Evolutionary conservation across 2,113 vertebrate species (phyloP), one percentile per base, ranked within the genome.

Genomic region (Herpetotheres cachinnans): DNA sequence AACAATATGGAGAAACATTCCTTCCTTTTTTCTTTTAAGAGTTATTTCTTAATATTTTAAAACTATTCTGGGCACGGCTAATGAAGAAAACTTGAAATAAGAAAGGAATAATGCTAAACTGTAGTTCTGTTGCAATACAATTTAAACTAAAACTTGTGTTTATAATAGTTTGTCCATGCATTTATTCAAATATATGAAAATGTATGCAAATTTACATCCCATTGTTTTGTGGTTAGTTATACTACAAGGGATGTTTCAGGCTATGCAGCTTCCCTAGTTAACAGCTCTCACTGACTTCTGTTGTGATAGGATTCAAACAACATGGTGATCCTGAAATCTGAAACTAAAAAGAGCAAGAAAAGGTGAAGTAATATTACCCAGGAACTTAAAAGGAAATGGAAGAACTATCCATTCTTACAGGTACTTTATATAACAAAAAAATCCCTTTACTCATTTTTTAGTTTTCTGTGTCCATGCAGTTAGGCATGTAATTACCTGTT

Each of bases 401-500:
- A 80, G 50, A 95, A 40, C 30, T 76, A 81, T 44, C 34, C n/a
- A 66, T 87, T 93, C 89, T 91, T 86, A 49, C 15, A 82, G 52
- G 30, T 69, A 49, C 10, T 94, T 93, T 52, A 36, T 46, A 26
- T 32, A 27, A 74, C 5, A 54, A 94, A 92, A 88, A 42, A 73
- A 63, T 52, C 16, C 20, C 63, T 92, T 82, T 86, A 21, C 7
- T 92, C 4, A n/a, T 93, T 85, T 81, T 69, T 89, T 36, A 74
- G 11, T 18, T 85, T 95, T 92, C 77, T 87, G 72, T 94, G 87
- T 76, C 92, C 93, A 74, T 4, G 29, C 61, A 90, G 81, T 95
- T 97, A 97, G 74, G 83, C 40, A 86, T 89, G 86, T 96, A 97
- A 98, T 95, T 92, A 90, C 59, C 95, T 97, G 94, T 97, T 98